Conservation (phyloP, 2,888 invertebrate species). For the Diploptera punctata region DNA sequence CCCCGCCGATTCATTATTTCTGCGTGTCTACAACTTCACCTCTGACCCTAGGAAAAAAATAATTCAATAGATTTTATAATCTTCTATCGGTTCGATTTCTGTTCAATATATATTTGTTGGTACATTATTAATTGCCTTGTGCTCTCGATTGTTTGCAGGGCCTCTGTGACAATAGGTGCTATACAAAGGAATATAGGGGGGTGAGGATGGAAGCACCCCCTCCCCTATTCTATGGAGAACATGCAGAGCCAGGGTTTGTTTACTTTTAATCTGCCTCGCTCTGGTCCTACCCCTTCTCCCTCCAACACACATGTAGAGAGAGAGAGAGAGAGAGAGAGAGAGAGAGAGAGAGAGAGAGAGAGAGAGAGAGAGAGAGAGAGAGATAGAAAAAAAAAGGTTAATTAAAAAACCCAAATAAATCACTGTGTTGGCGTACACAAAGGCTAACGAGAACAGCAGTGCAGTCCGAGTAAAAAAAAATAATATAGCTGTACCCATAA, state of each 20-base stretch:
- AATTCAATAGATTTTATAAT: constrained; percentile 28
- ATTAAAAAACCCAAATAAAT: constrained; percentile 41
- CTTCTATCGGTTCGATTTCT: constrained; percentile 33
- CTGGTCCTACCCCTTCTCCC: constrained; percentile 21
- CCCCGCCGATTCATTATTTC: constrained; percentile 24
- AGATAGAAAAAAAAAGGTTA: constrained; percentile 40
- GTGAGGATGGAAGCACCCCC: not conserved
- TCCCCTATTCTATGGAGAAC: constrained; percentile 27
- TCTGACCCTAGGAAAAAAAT: constrained; percentile 9
- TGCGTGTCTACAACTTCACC: constrained; percentile 20
- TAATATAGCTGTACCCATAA: constrained; percentile 29
- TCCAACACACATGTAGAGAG: constrained; percentile 1
- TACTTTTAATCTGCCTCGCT: constrained; percentile 41
- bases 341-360: not conserved
- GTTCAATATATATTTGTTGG: constrained; percentile 32
- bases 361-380: constrained; percentile 3
- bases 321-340: not conserved
- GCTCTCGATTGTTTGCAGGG: constrained; percentile 27
- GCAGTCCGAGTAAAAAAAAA: constrained; percentile 30
- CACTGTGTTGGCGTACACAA: constrained; percentile 38
- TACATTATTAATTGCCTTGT: constrained; percentile 36
- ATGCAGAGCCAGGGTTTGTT: constrained; percentile 31
- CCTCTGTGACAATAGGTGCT: constrained; percentile 29
- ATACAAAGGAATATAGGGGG: constrained; percentile 24
- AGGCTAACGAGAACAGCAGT: constrained; percentile 39